Evolutionary conservation across 2,888 invertebrate genomes (phyloP).

Genomic region (Leptinotarsa peninsularis): DNA sequence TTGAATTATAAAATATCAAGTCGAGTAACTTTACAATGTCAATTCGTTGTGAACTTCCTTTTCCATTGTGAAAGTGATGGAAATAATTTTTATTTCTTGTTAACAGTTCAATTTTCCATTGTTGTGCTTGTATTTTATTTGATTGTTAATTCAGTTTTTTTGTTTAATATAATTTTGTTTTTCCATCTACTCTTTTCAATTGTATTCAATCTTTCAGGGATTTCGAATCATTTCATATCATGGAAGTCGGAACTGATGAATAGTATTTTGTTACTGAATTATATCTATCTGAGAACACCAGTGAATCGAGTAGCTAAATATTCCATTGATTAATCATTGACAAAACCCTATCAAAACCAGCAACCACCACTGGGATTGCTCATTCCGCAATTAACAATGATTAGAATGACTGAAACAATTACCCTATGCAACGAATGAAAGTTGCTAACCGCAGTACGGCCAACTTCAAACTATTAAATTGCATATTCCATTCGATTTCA

Average conservation of each 20-base stretch:
- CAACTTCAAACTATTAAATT: neutral
- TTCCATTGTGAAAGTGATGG: no score
- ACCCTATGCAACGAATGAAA: neutral
- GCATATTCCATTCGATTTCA: slow-evolving; percentile 4
- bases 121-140: no score
- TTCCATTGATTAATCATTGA: neutral
- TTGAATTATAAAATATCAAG: no score
- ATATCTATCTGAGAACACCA: neutral
- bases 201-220: no score
- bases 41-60: no score
- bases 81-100: no score
- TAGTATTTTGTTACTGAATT: neutral
- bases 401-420: neutral
- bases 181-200: no score
- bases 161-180: no score
- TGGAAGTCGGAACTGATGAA: neutral
- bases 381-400: neutral
- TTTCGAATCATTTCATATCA: neutral
- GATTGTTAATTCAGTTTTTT: no score
- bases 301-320: neutral
- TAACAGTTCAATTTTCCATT: no score
- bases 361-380: neutral
- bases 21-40: no score
- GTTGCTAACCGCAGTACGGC: neutral
- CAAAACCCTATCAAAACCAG: neutral